A percentile compares a stretch with the other conserved stretches of the same genome.
Conservation (phyloP, 2,113 vertebrate species). For the Dipodomys ordii region DNA sequence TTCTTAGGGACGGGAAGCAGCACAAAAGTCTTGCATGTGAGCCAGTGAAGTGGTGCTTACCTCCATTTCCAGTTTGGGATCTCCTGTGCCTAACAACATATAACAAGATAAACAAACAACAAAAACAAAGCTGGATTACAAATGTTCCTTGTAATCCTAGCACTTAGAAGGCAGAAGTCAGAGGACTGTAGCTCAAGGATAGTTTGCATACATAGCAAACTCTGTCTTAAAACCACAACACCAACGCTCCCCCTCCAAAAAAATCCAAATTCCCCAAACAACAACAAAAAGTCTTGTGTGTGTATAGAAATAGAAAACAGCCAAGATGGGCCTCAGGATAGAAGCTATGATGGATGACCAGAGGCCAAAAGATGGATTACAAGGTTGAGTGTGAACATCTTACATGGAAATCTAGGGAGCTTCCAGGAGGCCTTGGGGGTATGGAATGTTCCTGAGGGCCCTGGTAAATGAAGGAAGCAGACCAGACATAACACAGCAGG, state of each 20-base stretch:
- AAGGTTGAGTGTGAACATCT: too few relatives aligned
- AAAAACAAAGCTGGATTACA: too few relatives aligned
- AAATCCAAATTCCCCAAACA: not conserved
- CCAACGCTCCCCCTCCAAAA: not conserved
- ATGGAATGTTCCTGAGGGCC: not conserved
- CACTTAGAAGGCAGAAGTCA: not conserved
- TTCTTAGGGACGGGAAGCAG: not conserved
- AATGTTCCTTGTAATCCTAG: not conserved
- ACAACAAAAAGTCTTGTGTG: not conserved
- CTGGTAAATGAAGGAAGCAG: not conserved
- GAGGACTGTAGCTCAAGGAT: not conserved
- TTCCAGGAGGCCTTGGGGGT: not conserved
- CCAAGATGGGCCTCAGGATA: not conserved
- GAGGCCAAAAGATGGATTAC: not conserved
- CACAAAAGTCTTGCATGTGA: not conserved
- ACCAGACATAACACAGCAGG: not conserved
- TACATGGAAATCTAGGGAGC: not conserved
- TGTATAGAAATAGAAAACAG: not conserved
- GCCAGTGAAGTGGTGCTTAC: too few relatives aligned
- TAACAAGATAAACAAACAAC: not conserved
- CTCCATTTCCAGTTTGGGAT: not conserved
- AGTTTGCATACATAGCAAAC: not conserved
- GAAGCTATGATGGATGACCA: not conserved
- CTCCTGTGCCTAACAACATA: not conserved
- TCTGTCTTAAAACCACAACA: not conserved